Evolutionary conservation across 2,113 vertebrate genomes (phyloP), one percentile per base, ranked within the genome.

Genomic region (Microtus pennsylvanicus): DNA sequence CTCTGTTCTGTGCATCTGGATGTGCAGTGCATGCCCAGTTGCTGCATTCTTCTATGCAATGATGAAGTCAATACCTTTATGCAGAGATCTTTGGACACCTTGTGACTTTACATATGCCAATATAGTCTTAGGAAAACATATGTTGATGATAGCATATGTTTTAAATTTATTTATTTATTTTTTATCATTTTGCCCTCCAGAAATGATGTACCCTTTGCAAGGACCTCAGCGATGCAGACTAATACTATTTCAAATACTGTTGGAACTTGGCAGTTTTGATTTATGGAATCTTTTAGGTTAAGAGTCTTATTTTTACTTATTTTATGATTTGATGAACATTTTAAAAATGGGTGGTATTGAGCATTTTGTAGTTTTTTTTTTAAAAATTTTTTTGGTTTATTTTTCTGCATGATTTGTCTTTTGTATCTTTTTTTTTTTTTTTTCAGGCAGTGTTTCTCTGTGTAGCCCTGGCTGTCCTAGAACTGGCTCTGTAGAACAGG

Each of bases 71-170:
- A 33, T 14, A 47, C 45, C 61, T 11, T 83, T 55, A 17, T 45
- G 17, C 21, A 58, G 50, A 12, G n/a, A 76, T 72, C 10, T 69
- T 76, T 7, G n/a, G 11, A 88, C 38, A 55, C 16, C 94, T 77
- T 67, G 61, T 93, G 45, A 77, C 45, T 92, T 69, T 76, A 78
- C 42, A 9, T 45, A 35, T 67, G 61, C 47, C 28, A 61, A 61
- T 55, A 61, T 55, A 55, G 87, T 91, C 47, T 90, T 47, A 89
- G 81, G 7, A 87, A 52, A 92, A 81, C 89, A 69, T 94, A 96
- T 4, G n/a, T 69, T n/a, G 26, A 92, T 72, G 38, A 88, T 14
- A 87, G 75, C 16, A 28, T 4, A 58, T 1, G 58, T 74, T 92
- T 92, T 42, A 24, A 74, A n/a, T 47, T 33, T 95, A 5, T 52